A percentile compares a stretch with the other conserved stretches of the same genome.
These are phyloP conservation scores for Aspidoscelis tigris DNA, from an alignment of 2,113 vertebrate species.

Conservation along the genomic window DNA sequence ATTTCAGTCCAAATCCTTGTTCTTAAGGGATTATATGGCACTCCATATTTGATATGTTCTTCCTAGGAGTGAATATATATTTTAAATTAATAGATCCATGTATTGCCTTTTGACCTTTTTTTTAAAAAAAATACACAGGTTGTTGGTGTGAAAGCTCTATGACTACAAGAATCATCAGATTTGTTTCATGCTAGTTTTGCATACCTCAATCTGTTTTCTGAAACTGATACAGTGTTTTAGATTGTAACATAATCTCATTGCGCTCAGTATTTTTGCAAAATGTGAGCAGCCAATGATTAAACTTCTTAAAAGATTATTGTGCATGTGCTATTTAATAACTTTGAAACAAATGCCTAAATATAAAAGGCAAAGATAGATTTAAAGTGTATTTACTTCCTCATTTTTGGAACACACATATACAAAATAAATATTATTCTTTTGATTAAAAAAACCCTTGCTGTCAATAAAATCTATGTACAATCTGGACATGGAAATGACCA, in stretches of 20 bases:
- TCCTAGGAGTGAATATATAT: constrained; percentile 58
- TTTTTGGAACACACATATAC: constrained; percentile 61
- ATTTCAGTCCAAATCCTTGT: constrained; percentile 61
- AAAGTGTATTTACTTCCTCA: constrained; percentile 69
- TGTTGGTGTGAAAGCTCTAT: constrained; percentile 43
- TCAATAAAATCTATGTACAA: constrained; percentile 28
- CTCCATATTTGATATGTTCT: constrained; percentile 49
- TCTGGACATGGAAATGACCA: constrained; percentile 5
- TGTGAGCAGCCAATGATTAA: constrained; percentile 72
- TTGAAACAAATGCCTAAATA: constrained; percentile 65
- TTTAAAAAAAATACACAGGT: not conserved
- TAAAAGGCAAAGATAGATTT: constrained; percentile 71
- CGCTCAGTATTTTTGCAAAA: constrained; percentile 60
- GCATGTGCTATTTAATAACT: constrained; percentile 71
- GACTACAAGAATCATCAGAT: constrained; percentile 18
- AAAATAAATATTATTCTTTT: constrained; percentile 44
- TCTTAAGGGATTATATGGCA: constrained; percentile 37
- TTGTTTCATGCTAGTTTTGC: constrained; percentile 38
- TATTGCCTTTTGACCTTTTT: constrained; percentile 19
- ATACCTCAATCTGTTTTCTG: constrained; percentile 47
- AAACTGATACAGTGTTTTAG: constrained; percentile 55
- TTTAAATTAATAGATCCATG: constrained; percentile 30
- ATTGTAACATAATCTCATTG: constrained; percentile 70
- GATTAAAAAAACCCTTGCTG: constrained; percentile 17
- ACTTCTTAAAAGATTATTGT: constrained; percentile 64